Evolutionary conservation across 2,888 invertebrate species (phyloP), one percentile per base, ranked within the genome.

Genomic region (Sthenelais limicola): DNA sequence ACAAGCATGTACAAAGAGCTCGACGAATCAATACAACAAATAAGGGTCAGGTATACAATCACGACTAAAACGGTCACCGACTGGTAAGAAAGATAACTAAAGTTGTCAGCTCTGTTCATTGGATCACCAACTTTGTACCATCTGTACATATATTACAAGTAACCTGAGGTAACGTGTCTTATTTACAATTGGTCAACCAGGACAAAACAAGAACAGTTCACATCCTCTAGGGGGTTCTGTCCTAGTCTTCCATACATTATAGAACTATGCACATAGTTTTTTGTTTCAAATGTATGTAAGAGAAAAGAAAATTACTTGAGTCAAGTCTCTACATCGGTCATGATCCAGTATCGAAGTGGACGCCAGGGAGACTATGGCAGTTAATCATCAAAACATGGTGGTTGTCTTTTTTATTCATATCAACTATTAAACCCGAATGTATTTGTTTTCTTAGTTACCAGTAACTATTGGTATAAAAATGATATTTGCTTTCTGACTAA

Each of bases 121-220:
- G 38, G 24, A 62, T 62, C 62, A 62, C 62, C 62, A 62, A 67
- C 67, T 67, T 32, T 67, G 43, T 67, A 67, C 26, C 47, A 48
- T 67, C 48, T 67, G 67, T 67, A 67, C 67, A 67, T 67, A 67
- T 67, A 67, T 48, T 67, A 67, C 48, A 67, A 43, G 47, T 67
- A 48, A 67, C 67, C 67, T 67, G 67, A 67, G 67, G 67, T 67
- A 67, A 67, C 62, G 62, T 62, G 62, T 38, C 18, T 62, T 62
- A 62, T 62, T 38, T 62, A 62, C 62, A 62, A 24, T 62, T 62
- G 62, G 62, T 62, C 62, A 43, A 38, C 62, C 62, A 35, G 62
- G 62, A 38, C 62, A 62, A 21, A 62, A 62, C 62, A 62, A 38
- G 62, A 62, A 38, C 62, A 62, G 7, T 32, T 56, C 43, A n/a